Evolutionary conservation across 64 coral and sea anemone genomes (phyloP).

Genomic region (Actinia tenebrosa): DNA sequence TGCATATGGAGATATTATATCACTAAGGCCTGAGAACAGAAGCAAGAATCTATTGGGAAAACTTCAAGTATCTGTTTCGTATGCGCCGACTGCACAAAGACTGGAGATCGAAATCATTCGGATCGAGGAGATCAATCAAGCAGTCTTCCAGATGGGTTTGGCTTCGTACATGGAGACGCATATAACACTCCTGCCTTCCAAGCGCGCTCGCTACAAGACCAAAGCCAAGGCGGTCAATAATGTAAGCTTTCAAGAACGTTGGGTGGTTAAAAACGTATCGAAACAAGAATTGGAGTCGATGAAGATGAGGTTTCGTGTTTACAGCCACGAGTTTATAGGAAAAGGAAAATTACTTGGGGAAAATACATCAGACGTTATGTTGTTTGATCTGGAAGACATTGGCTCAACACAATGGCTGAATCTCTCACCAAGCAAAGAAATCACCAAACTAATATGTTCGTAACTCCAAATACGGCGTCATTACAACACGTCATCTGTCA

Average conservation of each 20-base stretch:
- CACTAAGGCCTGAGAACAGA: slow-evolving; percentile 4
- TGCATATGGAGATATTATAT: slow-evolving; percentile 41
- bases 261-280: slow-evolving; percentile 35
- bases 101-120: slow-evolving; percentile 43
- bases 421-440: slow-evolving; percentile 13
- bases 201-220: slow-evolving; percentile 51
- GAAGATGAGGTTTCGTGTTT: slow-evolving; percentile 40
- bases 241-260: slow-evolving; percentile 39
- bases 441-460: background rate
- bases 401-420: slow-evolving; percentile 41
- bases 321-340: slow-evolving; percentile 38
- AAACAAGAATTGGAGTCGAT: slow-evolving; percentile 32
- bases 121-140: slow-evolving; percentile 32
- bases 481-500: background rate
- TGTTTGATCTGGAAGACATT: slow-evolving; percentile 55
- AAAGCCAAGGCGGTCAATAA: slow-evolving; percentile 51
- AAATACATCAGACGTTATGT: slow-evolving; percentile 29
- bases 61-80: slow-evolving; percentile 48
- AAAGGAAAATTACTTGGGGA: slow-evolving; percentile 47
- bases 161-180: slow-evolving; percentile 41
- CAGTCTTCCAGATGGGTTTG: slow-evolving; percentile 1
- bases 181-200: slow-evolving; percentile 40
- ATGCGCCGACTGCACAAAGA: slow-evolving; percentile 38
- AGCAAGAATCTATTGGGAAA: slow-evolving; percentile 17
- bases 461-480: background rate